These are phyloP conservation scores for Megamerina dolium DNA, from an alignment of 2,888 invertebrate genomes.

Conservation along the genomic window DNA sequence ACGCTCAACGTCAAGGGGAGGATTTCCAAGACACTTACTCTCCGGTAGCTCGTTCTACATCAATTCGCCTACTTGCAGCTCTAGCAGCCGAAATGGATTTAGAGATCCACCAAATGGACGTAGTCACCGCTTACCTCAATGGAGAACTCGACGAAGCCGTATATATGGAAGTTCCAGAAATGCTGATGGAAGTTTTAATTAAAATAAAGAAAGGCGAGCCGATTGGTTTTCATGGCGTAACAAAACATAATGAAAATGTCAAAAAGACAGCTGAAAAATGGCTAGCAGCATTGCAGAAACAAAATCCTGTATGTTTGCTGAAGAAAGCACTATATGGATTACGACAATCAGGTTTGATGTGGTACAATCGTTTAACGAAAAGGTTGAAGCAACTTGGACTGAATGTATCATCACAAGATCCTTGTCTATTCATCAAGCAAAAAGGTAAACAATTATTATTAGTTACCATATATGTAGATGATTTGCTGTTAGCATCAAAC, in stretches of 20 bases:
- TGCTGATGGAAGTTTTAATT: constrained; percentile 4
- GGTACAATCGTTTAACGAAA: constrained; percentile 11
- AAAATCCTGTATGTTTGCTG: constrained; percentile 16
- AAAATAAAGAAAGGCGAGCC: constrained; percentile 8
- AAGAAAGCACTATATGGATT: constrained; percentile 17
- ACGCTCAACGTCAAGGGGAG: constrained; percentile 14
- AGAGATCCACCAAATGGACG: constrained; percentile 6
- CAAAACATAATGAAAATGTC: background rate
- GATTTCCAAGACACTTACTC: constrained; percentile 6
- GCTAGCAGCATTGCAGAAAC: constrained; percentile 7
- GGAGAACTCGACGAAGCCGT: constrained; percentile 11
- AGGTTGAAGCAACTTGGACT: constrained; percentile 12
- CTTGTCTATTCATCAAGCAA: constrained; percentile 16
- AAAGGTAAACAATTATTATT: constrained; percentile 13
- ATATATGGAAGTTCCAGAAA: constrained; percentile 8
- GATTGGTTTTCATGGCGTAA: background rate
- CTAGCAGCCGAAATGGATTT: constrained; percentile 4
- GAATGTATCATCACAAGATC: constrained; percentile 15
- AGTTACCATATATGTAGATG: constrained; percentile 19
- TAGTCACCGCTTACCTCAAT: constrained; percentile 16
- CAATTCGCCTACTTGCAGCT: constrained; percentile 10
- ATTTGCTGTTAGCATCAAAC: constrained; percentile 19
- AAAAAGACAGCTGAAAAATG: constrained; percentile 6
- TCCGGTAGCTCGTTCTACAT: constrained; percentile 8
- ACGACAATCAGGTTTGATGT: constrained; percentile 15